Percentiles rank a stretch among this genome's conserved stretches.
phyloP scores from a whole-genome alignment of 2,797 vertebrate species.

The Gorsachius magnificus region DNA sequence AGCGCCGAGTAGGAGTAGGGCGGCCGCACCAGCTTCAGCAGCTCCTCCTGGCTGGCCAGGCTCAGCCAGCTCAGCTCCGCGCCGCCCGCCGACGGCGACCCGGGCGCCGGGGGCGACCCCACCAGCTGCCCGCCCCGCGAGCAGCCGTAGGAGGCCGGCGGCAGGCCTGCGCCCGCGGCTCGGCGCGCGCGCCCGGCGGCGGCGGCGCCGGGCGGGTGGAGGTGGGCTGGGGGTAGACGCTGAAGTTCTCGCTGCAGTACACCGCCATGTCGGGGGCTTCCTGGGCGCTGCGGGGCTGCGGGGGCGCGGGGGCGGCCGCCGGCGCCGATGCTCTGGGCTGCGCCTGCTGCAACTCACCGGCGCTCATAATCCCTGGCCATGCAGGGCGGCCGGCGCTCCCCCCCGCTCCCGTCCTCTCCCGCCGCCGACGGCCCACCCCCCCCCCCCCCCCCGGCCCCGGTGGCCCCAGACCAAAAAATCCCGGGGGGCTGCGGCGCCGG shows the following conservation, averaged over 20 bases:
- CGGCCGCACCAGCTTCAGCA: conserved; percentile 94
- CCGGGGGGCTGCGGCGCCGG: not conserved
- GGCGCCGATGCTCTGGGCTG: conserved; percentile 38
- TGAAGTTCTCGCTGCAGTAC: conserved; percentile 92
- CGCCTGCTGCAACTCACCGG: conserved; percentile 49
- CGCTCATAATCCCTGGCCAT: conserved; percentile 54
- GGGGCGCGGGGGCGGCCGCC: conserved; percentile 72
- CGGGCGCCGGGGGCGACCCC: conserved; percentile 72
- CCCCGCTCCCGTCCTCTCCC: not conserved
- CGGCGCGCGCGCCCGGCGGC: too few relatives aligned
- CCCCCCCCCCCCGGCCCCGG: not conserved
- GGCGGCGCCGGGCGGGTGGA: conserved; percentile 81
- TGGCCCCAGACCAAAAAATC: conserved; percentile 9
- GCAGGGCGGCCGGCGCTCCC: conserved; percentile 49
- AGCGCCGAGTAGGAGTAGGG: conserved; percentile 98
- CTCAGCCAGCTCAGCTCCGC: conserved; percentile 93
- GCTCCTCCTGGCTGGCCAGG: conserved; percentile 92
- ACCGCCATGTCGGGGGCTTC: conserved; percentile 89
- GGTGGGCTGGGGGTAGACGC: conserved; percentile 83
- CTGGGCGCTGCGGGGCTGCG: conserved; percentile 81
- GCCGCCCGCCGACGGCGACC: conserved; percentile 80
- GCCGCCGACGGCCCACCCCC: not conserved
- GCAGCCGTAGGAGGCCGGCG: conserved; percentile 77
- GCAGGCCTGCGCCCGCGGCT: too few relatives aligned
- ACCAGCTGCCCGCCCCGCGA: conserved; percentile 53